Evolutionary conservation across 2,888 invertebrate genomes (phyloP).

Genomic region (Cynaeus angustus): DNA sequence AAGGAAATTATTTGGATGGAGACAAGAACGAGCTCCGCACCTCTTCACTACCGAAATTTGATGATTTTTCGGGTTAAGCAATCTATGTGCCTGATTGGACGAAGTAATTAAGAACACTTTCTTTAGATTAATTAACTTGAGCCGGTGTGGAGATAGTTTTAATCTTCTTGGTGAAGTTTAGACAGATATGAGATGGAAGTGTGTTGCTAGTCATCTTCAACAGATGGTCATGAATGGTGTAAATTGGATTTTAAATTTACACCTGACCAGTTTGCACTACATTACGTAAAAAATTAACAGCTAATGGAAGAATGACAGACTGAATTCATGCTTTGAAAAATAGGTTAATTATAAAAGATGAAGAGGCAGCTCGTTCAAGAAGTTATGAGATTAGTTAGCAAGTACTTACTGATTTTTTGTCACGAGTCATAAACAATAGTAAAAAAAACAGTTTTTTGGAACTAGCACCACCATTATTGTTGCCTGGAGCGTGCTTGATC

Average conservation of each 20-base stretch:
- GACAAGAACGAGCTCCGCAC: not conserved
- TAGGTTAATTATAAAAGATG: conserved; percentile 7
- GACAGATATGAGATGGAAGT: not conserved
- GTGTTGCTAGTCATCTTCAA: conserved; percentile 25
- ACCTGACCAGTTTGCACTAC: conserved; percentile 19
- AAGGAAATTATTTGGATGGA: conserved; percentile 27
- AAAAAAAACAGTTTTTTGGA: no score
- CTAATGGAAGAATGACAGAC: conserved; percentile 13
- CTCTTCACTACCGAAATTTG: conserved; percentile 9
- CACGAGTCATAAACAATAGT: no score
- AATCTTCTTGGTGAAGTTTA: not conserved
- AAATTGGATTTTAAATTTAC: conserved; percentile 25
- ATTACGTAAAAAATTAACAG: conserved; percentile 8
- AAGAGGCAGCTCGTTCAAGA: not conserved
- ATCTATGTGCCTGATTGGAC: not conserved
- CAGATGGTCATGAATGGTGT: conserved; percentile 21
- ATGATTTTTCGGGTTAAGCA: conserved; percentile 9
- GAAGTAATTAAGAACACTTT: conserved; percentile 4
- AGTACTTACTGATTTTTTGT: no score
- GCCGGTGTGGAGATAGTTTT: not conserved
- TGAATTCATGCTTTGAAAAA: conserved; percentile 21
- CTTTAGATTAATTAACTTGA: conserved; percentile 14
- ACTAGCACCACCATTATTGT: no score
- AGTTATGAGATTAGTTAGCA: not conserved
- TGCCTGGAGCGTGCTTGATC: no score